Conservation (phyloP, 2,797 vertebrate species). For the Lycodopsis pacificus region DNA sequence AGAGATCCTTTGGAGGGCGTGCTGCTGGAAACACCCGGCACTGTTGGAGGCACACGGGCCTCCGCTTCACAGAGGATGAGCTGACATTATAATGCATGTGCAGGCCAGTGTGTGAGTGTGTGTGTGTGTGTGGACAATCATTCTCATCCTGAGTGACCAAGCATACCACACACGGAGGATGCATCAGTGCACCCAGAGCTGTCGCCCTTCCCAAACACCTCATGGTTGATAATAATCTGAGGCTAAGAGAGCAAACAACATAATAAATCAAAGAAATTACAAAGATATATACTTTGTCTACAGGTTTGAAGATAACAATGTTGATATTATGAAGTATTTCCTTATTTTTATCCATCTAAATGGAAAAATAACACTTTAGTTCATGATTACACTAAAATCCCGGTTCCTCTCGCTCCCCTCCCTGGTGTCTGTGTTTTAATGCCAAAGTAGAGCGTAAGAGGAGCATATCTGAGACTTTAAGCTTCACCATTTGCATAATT, state of each 20-base stretch:
- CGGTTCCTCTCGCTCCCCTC: conserved; percentile 6
- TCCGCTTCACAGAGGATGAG: conserved; percentile 75
- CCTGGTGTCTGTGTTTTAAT: conserved; percentile 49
- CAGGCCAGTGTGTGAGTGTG: conserved; percentile 56
- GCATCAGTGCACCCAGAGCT: conserved; percentile 31
- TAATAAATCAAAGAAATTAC: conserved; percentile 16
- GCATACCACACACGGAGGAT: conserved; percentile 54
- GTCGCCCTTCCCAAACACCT: conserved; percentile 30
- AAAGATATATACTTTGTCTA: conserved; percentile 35
- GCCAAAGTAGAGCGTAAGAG: conserved; percentile 47
- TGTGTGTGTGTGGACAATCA: conserved; percentile 27
- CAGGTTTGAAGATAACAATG: conserved; percentile 20
- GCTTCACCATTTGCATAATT: conserved; percentile 74
- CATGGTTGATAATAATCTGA: conserved; percentile 47
- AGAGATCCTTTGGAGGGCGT: conserved; percentile 58
- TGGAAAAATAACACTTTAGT: conserved; percentile 41
- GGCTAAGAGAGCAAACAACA: conserved; percentile 15
- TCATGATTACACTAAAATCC: conserved; percentile 38
- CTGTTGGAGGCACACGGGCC: conserved; percentile 66
- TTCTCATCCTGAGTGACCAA: conserved; percentile 51
- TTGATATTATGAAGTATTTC: conserved; percentile 12
- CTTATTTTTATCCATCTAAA: conserved; percentile 39
- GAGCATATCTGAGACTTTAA: conserved; percentile 77
- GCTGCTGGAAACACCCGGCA: conserved; percentile 54
- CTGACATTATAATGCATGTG: conserved; percentile 82